Base-by-base conservation (phyloP, 37 sponge, comb jelly and placozoan species). In the Haliclona indistincta region DNA sequence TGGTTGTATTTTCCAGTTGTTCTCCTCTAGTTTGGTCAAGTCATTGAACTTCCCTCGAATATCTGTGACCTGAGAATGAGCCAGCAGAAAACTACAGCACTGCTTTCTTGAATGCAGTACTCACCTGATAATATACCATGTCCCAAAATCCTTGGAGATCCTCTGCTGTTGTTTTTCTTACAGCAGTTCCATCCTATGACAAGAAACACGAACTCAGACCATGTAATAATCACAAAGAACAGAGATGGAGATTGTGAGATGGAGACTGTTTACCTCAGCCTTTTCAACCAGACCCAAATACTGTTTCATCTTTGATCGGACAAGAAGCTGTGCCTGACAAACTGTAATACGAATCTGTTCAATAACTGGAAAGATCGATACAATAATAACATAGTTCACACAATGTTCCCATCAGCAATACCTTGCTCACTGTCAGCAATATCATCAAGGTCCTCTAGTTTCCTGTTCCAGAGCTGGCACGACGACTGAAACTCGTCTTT, bases 91-190 rank as follows among this genome's bases (percentile, higher is more conserved):
- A 28, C 23, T n/a, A 45, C 77, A 0, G 26, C 39, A 47, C 70
- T 90, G 15, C 29, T 64, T 79, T 87, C 67, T 75, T 71, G 33
- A 70, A 29, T 4, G 87, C 53, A 68, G 69, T 84, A 22, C 87
- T 81, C 33, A 93, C 86, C 63, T 93, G 93, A 19, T 70, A 72
- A 25, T 70, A 79, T n/a, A 93, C 88, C 93, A 93, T 85, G 68
- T 93, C 93, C 93, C 93, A 93, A 82, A 93, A 93, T 0, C 86
- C 89, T 66, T 81, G 86, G 49, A 86, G 75, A 61, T 84, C 88
- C 0, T 84, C 81, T 11, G 68, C 47, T 0, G 64, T 73, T 5
- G 85, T 80, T 32, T 20, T 52, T 38, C 60, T 56, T 26, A 54
- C 88, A 26, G 73, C 84, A 39, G 70, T 73, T 15, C 25, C 58